A percentile compares a stretch with the other conserved stretches of the same genome.
phyloP scores from a whole-genome alignment of 2,888 invertebrate species.

The Yponomeuta evonymella region DNA sequence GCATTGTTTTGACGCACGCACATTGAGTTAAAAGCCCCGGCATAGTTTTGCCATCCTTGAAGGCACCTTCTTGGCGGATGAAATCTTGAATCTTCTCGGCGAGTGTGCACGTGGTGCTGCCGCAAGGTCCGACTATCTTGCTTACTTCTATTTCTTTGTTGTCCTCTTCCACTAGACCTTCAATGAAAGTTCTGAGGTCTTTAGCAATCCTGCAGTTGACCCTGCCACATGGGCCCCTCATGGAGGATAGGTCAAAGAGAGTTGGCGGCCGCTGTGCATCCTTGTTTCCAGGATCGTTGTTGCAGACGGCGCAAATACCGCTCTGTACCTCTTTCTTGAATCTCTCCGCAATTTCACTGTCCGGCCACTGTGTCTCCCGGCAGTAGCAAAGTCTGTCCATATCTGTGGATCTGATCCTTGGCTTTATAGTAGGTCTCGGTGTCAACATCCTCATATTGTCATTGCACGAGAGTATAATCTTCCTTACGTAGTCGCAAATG shows the following conservation, averaged over 20 bases:
- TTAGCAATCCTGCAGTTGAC: slow-evolving; percentile 64
- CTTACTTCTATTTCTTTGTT: slow-evolving; percentile 47
- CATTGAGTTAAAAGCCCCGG: slow-evolving; percentile 63
- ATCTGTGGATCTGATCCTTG: slow-evolving; percentile 62
- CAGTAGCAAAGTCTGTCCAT: slow-evolving; percentile 64
- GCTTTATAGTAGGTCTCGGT: slow-evolving; percentile 54
- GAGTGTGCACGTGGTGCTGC: slow-evolving; percentile 57
- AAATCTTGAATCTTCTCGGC: slow-evolving; percentile 58
- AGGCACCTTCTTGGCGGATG: slow-evolving; percentile 53
- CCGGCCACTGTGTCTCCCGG: slow-evolving; percentile 57
- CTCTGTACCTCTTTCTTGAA: slow-evolving; percentile 51
- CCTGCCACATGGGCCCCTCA: slow-evolving; percentile 64
- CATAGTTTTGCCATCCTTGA: slow-evolving; percentile 35
- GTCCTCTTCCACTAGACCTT: slow-evolving; percentile 60
- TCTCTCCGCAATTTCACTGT: slow-evolving; percentile 48
- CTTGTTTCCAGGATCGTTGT: slow-evolving; percentile 38
- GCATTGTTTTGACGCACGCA: slow-evolving; percentile 55
- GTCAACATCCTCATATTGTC: slow-evolving; percentile 70
- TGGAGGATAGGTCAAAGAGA: slow-evolving; percentile 54
- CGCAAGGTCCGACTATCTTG: slow-evolving; percentile 61
- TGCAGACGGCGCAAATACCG: slow-evolving; percentile 55
- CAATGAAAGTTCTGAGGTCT: slow-evolving; percentile 57
- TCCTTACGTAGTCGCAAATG: slow-evolving; percentile 61
- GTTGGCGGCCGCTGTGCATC: slow-evolving; percentile 30
- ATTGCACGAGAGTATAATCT: slow-evolving; percentile 63